Evolutionary conservation across 2,888 invertebrate species (phyloP), one percentile per base, ranked within the genome.

Genomic region (Synanthedon vespiformis): DNA sequence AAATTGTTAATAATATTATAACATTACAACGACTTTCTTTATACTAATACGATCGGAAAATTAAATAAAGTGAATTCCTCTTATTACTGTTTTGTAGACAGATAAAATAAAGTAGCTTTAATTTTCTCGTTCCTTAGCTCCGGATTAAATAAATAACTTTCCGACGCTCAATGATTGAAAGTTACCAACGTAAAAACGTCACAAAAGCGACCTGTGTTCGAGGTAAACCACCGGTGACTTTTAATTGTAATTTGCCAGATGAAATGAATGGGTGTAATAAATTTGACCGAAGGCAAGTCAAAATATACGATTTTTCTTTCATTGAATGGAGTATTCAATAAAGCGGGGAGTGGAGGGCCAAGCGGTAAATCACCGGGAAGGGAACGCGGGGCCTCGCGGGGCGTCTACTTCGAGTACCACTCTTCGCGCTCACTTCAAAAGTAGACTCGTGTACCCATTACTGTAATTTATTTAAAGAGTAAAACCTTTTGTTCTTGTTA

Each of bases 301-400:
- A 80, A 82, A 84, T 80, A 74, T 77, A 76, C 77, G 79, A 81
- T 77, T 81, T 80, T 80, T 82, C 84, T 80, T 78, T 74, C 71
- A 77, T 69, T 72, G 76, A 74, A 72, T 64, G 67, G 67, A 72
- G 77, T 76, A 77, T 84, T 85, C 80, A 82, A 84, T 84, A 84
- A 80, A 72, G 74, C 69, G 65, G 65, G 67, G 65, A 61, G 59
- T 65, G 67, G 64, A 64, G 62, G 70, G 62, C 69, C 65, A 66
- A 58, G 61, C 72, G 61, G 76, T 85, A 85, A 84, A 85, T 84
- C 85, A 83, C 74, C 57, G 64, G 61, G 66, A 61, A 63, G 65
- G 63, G 63, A 65, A 34, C 1, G 34, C 34, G 34, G 34, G 44
- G 13, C 44, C 13, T 44, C 1, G 34, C 34, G 34, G 34, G 44